Conservation (phyloP, 2,113 vertebrate species). For the Arothron firmamentum region DNA sequence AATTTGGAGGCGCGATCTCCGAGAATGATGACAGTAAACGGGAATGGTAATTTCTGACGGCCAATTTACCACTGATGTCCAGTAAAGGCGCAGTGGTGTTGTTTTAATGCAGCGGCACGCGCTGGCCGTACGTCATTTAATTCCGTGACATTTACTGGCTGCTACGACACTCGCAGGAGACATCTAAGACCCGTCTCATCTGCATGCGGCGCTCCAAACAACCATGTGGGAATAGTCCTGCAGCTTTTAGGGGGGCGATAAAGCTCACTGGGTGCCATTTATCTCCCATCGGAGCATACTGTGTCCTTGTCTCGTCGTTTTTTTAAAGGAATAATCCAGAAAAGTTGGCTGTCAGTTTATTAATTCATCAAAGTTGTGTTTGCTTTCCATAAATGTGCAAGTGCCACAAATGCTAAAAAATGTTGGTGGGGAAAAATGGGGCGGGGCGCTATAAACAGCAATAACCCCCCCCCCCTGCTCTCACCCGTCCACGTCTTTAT, state of each 20-base stretch:
- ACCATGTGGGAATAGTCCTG: constrained; percentile 68
- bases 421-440: neutral
- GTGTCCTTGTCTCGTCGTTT: constrained; percentile 30
- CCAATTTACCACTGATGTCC: constrained; percentile 64
- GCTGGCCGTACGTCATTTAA: constrained; percentile 63
- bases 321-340: constrained; percentile 13
- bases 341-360: constrained; percentile 16
- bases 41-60: constrained; percentile 63
- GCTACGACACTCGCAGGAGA: constrained; percentile 73
- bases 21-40: constrained; percentile 66
- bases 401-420: neutral
- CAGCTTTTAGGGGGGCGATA: constrained; percentile 69
- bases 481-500: constrained; percentile 9
- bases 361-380: constrained; percentile 31
- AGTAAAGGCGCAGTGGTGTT: constrained; percentile 62
- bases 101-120: constrained; percentile 63
- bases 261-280: constrained; percentile 55
- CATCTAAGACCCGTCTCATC: constrained; percentile 70
- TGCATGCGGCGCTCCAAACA: constrained; percentile 64
- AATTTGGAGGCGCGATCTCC: constrained; percentile 57
- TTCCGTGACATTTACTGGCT: constrained; percentile 75
- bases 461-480: constrained; percentile 2
- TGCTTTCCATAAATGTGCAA: neutral
- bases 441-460: constrained; percentile 13
- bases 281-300: constrained; percentile 53